Base-by-base conservation (phyloP, 2,888 invertebrate species). In the Hemicrepidius hirtus region DNA sequence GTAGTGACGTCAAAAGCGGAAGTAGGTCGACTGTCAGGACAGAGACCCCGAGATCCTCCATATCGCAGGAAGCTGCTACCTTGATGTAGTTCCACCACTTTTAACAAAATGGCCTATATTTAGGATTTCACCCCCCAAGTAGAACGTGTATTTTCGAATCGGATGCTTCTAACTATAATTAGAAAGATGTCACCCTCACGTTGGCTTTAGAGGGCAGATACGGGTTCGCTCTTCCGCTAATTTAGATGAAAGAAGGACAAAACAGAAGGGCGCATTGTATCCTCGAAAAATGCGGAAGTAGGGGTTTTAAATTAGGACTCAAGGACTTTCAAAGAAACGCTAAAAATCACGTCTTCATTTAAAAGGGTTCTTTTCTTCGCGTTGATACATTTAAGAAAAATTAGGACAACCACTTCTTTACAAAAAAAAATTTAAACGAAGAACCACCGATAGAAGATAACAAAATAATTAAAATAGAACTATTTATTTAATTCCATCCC, bases 11-110 rank as follows among this genome's bases (percentile, higher is more conserved):
- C 77, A 77, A 75, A 37, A 35, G 71, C 75, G 75, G 77, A 77
- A 77, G 76, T 77, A 76, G 77, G 77, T 77, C 77, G 76, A 50
- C 69, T 71, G 74, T 64, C 75, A 76, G 77, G 76, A 76, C 77
- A 76, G 74, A 75, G 75, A 77, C 76, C 76, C 74, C 77, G 67
- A 73, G 73, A 71, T 73, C 73, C 73, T 76, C 71, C 77, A 57
- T 67, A 71, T 71, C 67, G 50, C 49, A 32, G 64, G 68, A 72
- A 72, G 64, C 57, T 63, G 60, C 50, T 49, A 65, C 67, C 60
- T 67, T 55, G 57, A 53, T 55, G 50, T 41, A n/a, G 60, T 60
- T 64, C 28, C 49, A 65, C 57, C 44, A 70, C 37, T 64, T 62
- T 64, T 63, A 21, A 57, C 53, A 49, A 18, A n/a, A 24, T 16